Conservation (phyloP, 2,113 vertebrate species). For the Poecile atricapillus region DNA sequence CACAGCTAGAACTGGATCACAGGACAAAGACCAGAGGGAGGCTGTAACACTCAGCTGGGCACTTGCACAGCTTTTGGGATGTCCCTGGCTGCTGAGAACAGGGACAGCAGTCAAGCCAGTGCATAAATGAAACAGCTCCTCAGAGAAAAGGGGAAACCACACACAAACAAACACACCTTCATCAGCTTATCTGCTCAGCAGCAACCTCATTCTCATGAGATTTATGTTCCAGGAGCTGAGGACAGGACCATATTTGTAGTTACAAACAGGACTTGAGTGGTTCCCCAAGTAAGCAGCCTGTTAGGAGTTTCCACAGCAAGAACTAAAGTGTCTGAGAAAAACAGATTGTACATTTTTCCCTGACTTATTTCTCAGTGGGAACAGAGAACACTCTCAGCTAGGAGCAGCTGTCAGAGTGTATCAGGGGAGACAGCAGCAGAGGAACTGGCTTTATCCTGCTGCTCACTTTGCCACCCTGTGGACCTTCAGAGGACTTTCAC, state of each 20-base stretch:
- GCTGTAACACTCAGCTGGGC: background rate
- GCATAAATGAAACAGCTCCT: background rate
- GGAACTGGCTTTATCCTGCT: background rate
- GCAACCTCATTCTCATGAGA: background rate
- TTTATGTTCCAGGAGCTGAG: background rate
- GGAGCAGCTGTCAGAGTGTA: background rate
- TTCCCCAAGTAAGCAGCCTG: background rate
- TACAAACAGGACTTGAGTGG: background rate
- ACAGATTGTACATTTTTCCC: background rate
- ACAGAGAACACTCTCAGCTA: background rate
- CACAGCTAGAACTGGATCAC: too few species aligned
- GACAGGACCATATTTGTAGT: background rate
- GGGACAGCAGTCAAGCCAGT: accelerated
- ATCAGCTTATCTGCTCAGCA: background rate
- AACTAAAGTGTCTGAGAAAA: background rate
- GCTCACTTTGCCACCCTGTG: background rate
- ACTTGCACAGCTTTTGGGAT: background rate
- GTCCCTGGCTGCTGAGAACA: background rate
- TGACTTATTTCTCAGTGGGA: background rate
- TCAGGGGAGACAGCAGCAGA: background rate
- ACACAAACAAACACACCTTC: background rate
- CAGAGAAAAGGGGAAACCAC: background rate
- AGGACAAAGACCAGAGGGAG: background rate
- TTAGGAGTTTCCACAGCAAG: background rate
- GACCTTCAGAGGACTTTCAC: too few species aligned